Conservation (phyloP, 2,888 invertebrate genomes). For the Scrobipalpa costella region DNA sequence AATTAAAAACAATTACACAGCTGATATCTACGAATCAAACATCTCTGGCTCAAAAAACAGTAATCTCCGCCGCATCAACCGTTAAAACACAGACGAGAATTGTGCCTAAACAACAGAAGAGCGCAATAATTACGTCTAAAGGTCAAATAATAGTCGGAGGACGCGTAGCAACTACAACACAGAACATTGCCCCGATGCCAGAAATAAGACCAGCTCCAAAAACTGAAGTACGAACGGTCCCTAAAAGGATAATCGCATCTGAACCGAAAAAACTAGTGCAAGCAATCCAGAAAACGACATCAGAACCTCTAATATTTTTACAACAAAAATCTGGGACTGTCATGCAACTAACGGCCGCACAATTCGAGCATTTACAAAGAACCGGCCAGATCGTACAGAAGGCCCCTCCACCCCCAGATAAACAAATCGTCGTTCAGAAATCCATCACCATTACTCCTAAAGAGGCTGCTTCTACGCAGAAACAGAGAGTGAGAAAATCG, state of each 20-base stretch:
- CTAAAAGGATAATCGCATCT: conserved; percentile 59
- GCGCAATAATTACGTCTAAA: conserved; percentile 80
- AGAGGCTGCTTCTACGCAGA: conserved; percentile 51
- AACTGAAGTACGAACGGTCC: conserved; percentile 41
- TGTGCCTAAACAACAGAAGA: conserved; percentile 69
- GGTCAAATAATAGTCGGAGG: conserved; percentile 78
- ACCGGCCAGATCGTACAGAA: conserved; percentile 74
- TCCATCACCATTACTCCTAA: conserved; percentile 52
- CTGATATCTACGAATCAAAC: conserved; percentile 55
- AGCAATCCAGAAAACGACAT: conserved; percentile 59
- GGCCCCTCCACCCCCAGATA: conserved; percentile 56
- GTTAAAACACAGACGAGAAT: conserved; percentile 62
- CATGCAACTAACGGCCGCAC: conserved; percentile 74
- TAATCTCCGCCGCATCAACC: conserved; percentile 40
- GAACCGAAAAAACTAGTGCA: conserved; percentile 67
- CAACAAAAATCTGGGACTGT: conserved; percentile 76
- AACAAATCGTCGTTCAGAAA: conserved; percentile 61
- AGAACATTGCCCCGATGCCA: conserved; percentile 73
- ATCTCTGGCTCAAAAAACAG: conserved; percentile 49
- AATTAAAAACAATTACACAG: conserved; percentile 66
- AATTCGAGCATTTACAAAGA: conserved; percentile 74
- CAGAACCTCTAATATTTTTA: conserved; percentile 69
- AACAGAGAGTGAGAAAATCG: conserved; percentile 58
- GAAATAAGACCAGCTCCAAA: conserved; percentile 65
- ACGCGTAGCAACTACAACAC: conserved; percentile 68